Percentiles rank a stretch among this genome's conserved stretches.
These are phyloP conservation scores for Odocoileus virginianus DNA, from an alignment of 2,113 vertebrate species.

Conservation along the genomic window DNA sequence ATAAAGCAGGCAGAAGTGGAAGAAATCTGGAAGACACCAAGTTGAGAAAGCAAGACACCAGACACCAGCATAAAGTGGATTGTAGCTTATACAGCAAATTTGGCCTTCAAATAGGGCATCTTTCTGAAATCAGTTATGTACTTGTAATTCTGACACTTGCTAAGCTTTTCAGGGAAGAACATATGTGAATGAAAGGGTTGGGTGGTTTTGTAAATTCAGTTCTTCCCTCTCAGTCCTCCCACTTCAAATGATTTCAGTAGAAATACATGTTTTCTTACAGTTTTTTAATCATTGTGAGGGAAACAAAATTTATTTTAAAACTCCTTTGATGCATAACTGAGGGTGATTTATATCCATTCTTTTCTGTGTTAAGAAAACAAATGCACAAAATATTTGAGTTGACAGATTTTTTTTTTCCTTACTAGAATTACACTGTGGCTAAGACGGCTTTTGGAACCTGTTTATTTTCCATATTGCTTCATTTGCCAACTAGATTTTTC, in stretches of 20 bases:
- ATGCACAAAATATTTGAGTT: not conserved
- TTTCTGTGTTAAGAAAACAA: constrained; percentile 22
- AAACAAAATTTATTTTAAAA: constrained; percentile 39
- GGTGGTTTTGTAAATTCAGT: not conserved
- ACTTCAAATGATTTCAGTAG: constrained; percentile 15
- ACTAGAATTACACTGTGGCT: constrained; percentile 25
- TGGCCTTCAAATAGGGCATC: not conserved
- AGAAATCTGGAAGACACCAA: not conserved
- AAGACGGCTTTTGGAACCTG: not conserved
- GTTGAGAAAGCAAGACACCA: not conserved
- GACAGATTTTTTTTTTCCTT: not conserved
- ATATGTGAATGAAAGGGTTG: constrained; percentile 8
- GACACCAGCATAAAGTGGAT: not conserved
- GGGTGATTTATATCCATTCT: not conserved
- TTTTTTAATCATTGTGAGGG: constrained; percentile 16
- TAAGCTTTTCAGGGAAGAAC: not conserved
- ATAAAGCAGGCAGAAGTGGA: not conserved
- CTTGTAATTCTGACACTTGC: not conserved
- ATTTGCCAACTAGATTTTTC: constrained; percentile 41
- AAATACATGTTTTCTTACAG: not conserved
- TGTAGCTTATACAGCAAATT: not conserved
- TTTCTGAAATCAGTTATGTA: not conserved
- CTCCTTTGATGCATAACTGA: not conserved
- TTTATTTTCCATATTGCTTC: constrained; percentile 41
- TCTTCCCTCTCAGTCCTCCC: not conserved